Conservation (phyloP, 2,888 invertebrate genomes). For the Sphecodes monilicornis region DNA sequence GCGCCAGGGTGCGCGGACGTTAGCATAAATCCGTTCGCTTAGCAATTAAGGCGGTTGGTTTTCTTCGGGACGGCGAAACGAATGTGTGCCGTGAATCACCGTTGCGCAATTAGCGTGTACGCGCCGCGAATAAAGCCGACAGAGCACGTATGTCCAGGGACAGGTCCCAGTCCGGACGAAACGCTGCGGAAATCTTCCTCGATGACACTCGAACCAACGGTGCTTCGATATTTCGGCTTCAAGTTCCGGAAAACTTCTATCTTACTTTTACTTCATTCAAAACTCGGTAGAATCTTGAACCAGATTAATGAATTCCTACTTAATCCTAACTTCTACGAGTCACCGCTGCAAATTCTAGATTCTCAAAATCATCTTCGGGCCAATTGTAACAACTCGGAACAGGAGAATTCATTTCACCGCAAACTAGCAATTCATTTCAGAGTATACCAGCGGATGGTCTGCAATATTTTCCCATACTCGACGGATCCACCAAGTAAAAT, state of each 20-base stretch:
- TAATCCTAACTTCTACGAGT: no score
- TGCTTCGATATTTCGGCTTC: not conserved
- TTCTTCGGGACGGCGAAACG: conserved; percentile 56
- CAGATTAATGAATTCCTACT: no score
- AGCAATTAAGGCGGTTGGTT: conserved; percentile 64
- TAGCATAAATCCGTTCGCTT: conserved; percentile 65
- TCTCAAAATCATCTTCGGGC: not conserved
- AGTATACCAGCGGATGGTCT: not conserved
- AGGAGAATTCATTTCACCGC: not conserved
- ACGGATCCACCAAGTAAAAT: not conserved
- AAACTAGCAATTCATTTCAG: no score
- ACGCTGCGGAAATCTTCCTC: not conserved
- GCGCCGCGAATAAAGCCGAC: conserved; percentile 25
- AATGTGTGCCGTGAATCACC: conserved; percentile 62
- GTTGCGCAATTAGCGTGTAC: conserved; percentile 61
- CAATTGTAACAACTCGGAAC: not conserved
- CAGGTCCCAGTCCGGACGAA: conserved; percentile 25
- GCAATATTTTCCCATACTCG: not conserved
- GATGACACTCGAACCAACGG: not conserved
- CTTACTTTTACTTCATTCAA: not conserved
- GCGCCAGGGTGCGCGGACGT: conserved; percentile 56
- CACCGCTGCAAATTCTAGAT: not conserved
- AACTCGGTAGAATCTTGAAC: no score
- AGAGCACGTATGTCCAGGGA: conserved; percentile 17
- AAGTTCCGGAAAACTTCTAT: not conserved